Base-by-base conservation (phyloP, 2,888 invertebrate species). In the Agrotis segetum region DNA sequence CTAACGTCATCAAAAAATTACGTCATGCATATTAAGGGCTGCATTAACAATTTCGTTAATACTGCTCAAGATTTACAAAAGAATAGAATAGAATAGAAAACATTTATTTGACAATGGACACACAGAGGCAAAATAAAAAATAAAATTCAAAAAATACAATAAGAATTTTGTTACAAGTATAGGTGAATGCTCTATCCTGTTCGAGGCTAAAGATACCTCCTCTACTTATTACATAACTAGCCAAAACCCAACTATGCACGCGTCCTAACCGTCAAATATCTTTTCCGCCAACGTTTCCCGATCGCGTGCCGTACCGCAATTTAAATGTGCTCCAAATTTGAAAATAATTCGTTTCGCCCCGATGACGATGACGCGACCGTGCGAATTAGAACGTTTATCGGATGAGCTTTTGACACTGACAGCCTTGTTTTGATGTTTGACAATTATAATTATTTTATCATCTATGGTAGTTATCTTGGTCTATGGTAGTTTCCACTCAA, bases 271-370 rank as follows among this genome's bases (percentile, higher is more conserved):
- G 72, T 88, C 89, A 90, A 91, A 91, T 92, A 92, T 90, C 89
- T 92, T 89, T 92, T 93, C 92, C 92, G 92, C 86, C 88, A 91
- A 79, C 89, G 92, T 90, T 93, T 92, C 92, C 91, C 89, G 93
- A 92, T 96, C 92, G 96, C 96, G 96, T 96, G 96, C 94, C 88
- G 87, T 93, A 94, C 94, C 82, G 93, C 93, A 96, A 96, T 96
- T 96, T 95, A 90, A 92, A 93, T 93, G 90, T 95, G 95, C 92
- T 95, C 96, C 85, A 95, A 96, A 96, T 96, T 95, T 90, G 95
- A 96, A 96, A 93, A 96, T 96, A 96, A 96, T 96, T 94, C 89
- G 92, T 87, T 91, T 83, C 85, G 85, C 88, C 84, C 86, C 69
- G 85, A 73, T 68, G 84, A 69, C 79, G 85, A 40, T 40, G 40